These are phyloP conservation scores for Lycocerus yunnanus DNA, from an alignment of 2,888 invertebrate genomes.

Conservation along the genomic window DNA sequence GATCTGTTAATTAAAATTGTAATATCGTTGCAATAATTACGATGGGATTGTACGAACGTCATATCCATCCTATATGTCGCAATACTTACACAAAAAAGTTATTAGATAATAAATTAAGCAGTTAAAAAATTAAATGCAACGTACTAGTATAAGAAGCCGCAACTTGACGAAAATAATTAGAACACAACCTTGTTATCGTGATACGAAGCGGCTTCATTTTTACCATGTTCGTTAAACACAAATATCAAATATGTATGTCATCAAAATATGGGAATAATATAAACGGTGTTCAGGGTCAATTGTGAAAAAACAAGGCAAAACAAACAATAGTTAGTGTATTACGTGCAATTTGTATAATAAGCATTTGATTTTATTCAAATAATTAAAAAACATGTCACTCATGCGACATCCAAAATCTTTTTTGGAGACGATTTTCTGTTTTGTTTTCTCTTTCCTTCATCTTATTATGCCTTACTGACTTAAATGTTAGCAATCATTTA, in stretches of 20 bases:
- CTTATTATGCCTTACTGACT: background rate
- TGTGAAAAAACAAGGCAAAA: slow-evolving; percentile 16
- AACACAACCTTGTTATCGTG: slow-evolving; percentile 30
- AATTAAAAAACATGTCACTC: background rate
- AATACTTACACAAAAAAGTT: slow-evolving; percentile 12
- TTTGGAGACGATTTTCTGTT: background rate
- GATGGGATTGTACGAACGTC: slow-evolving; percentile 32
- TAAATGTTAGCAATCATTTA: background rate
- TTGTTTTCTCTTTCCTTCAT: background rate
- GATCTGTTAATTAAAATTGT: slow-evolving; percentile 30
- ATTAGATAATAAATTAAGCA: background rate
- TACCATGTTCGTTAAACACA: slow-evolving; percentile 24
- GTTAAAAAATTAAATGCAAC: background rate
- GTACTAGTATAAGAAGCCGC: too few relatives aligned
- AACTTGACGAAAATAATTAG: background rate
- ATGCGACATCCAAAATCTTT: background rate
- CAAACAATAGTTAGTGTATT: slow-evolving; percentile 2
- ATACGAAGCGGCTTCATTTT: slow-evolving; percentile 15
- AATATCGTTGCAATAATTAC: slow-evolving; percentile 34
- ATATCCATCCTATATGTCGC: slow-evolving; percentile 23
- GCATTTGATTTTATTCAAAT: background rate
- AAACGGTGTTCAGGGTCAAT: slow-evolving; percentile 21
- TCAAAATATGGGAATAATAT: slow-evolving; percentile 23
- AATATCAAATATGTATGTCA: slow-evolving; percentile 27
- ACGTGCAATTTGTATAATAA: background rate